These are phyloP conservation scores for Ernsta delagoae DNA, from an alignment of 2,888 invertebrate species.

Conservation along the genomic window DNA sequence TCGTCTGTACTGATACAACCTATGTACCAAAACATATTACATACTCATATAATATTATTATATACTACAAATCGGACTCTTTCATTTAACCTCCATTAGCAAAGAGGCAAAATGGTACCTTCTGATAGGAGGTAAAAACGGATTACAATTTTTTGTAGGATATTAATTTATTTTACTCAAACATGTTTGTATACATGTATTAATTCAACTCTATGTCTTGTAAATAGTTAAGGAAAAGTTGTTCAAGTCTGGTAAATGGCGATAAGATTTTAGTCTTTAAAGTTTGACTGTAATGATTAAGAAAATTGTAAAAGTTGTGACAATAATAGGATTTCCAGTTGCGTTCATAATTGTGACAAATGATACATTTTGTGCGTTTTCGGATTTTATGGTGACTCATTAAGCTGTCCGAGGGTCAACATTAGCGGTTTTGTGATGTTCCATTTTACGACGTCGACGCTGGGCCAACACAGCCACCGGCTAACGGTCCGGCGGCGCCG, in stretches of 20 bases:
- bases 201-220: not conserved
- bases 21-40: too few relatives aligned
- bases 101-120: too few relatives aligned
- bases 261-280: too few relatives aligned
- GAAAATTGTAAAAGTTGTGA: too few relatives aligned
- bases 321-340: not conserved
- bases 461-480: conserved; percentile 56
- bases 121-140: too few relatives aligned
- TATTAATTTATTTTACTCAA: conserved; percentile 10
- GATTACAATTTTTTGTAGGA: not conserved
- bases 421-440: conserved; percentile 53
- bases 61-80: too few relatives aligned
- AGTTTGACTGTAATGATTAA: too few relatives aligned
- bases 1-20: too few relatives aligned
- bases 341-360: not conserved
- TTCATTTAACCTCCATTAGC: too few relatives aligned
- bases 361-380: not conserved
- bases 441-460: conserved; percentile 65
- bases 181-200: not conserved
- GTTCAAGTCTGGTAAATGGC: too few relatives aligned
- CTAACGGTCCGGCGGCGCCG: conserved; percentile 70
- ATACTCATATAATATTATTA: too few relatives aligned
- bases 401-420: conserved; percentile 41
- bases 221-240: not conserved
- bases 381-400: conserved; percentile 17